These are phyloP conservation scores for Drepana falcataria DNA, from an alignment of 2,888 invertebrate genomes.

Conservation along the genomic window DNA sequence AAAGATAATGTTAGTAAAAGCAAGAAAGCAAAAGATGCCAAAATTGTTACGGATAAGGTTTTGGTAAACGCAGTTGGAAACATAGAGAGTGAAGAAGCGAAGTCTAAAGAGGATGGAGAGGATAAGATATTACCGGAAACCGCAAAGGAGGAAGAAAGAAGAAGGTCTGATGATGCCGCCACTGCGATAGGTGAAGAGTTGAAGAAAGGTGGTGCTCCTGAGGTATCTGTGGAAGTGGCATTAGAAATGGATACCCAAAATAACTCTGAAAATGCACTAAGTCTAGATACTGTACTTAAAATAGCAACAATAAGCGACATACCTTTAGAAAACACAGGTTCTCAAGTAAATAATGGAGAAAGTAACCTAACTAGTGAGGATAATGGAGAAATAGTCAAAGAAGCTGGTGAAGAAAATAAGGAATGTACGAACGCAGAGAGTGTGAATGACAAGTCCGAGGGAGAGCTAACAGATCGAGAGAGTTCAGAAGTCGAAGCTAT, in stretches of 20 bases:
- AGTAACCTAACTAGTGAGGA: background rate
- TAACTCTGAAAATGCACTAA: background rate
- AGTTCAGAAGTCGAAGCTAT: slow-evolving; percentile 57
- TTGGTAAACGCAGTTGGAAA: background rate
- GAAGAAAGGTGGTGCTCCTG: background rate
- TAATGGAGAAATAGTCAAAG: background rate
- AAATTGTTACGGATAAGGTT: slow-evolving; percentile 2
- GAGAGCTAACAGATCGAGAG: slow-evolving; percentile 49
- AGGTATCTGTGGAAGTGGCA: background rate
- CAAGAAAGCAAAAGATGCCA: slow-evolving; percentile 2
- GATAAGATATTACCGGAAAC: no score
- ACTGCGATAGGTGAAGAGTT: background rate
- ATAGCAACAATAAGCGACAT: slow-evolving; percentile 14
- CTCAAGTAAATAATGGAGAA: background rate
- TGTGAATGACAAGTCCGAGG: slow-evolving; percentile 48
- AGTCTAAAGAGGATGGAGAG: no score
- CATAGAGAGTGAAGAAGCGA: no score
- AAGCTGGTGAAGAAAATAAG: slow-evolving; percentile 4
- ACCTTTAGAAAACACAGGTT: slow-evolving; percentile 6
- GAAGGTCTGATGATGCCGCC: no score
- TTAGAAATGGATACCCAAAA: slow-evolving; percentile 2
- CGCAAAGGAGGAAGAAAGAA: no score
- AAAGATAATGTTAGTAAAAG: background rate
- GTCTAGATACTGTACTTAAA: slow-evolving; percentile 5
- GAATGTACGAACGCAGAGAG: slow-evolving; percentile 7